phyloP scores from a whole-genome alignment of 2,113 vertebrate species.

The Numida meleagris region DNA sequence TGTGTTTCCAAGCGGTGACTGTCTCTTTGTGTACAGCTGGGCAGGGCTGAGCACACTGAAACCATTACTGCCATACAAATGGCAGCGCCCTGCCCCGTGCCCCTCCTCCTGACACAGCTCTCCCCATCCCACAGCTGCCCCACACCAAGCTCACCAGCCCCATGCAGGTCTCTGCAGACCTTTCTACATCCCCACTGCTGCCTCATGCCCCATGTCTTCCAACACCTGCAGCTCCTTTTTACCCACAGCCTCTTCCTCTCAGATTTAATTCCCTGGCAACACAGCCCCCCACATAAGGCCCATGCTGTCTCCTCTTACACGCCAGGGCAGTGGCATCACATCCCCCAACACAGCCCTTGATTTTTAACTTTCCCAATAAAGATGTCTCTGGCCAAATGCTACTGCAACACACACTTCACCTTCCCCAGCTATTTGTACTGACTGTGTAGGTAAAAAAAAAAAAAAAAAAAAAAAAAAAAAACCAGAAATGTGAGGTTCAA shows the following conservation, averaged over 20 bases:
- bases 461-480: neutral
- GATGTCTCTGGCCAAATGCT: neutral
- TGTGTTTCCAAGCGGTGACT: neutral
- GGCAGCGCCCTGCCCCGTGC: rapidly evolving
- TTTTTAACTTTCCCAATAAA: neutral
- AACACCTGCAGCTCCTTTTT: neutral
- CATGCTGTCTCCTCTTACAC: neutral
- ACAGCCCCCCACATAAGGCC: neutral
- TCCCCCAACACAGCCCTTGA: neutral
- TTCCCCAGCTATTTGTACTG: neutral
- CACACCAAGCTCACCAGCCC: rapidly evolving
- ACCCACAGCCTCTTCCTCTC: neutral
- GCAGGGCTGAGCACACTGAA: neutral
- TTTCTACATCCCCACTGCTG: neutral
- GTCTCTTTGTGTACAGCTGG: neutral
- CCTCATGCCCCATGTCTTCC: neutral
- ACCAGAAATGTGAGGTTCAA: neutral
- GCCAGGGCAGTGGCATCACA: neutral
- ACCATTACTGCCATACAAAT: neutral
- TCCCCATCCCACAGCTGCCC: neutral
- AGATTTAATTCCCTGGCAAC: neutral
- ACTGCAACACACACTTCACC: neutral
- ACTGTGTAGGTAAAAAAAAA: neutral
- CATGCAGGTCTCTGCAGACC: neutral
- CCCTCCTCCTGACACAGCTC: rapidly evolving